Base-by-base conservation (phyloP, 2,797 vertebrate species). In the Intellagama lesueurii region DNA sequence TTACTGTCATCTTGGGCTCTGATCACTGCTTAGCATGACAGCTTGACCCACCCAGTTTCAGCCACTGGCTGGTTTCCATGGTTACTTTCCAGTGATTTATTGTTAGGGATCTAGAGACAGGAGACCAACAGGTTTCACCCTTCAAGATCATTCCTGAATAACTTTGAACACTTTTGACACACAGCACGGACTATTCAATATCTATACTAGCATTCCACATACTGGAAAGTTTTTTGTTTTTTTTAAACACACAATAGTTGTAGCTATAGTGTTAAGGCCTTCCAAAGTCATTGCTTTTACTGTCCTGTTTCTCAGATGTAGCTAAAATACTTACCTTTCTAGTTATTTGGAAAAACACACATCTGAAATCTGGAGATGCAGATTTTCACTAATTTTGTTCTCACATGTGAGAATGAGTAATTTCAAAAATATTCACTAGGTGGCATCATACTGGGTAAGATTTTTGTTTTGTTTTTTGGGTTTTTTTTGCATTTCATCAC, bases 61-160 rank as follows among this genome's bases (percentile, higher is more conserved):
- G 76, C 9, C 26, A 83, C 14, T 80, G 14, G 16, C n/a, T 30
- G 32, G 0, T 0, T 0, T 49, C 84, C 80, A 28, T 84, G 64
- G 87, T 81, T 85, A 83, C 76, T 78, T 72, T 49, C 78, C 89
- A 90, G 72, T 0, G 26, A 76, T 88, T 24, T 40, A 69, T 87
- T 35, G 72, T 12, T 11, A 76, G 32, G 40, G 60, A 68, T 49
- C 30, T n/a, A 78, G 44, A 83, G 73, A 77, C 8, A 89, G 83
- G 69, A 73, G 76, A 32, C n/a, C 44, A 44, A 75, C 24, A 52
- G 49, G 49, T 8, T 82, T 44, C 7, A 4, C 14, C 12, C 84
- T 3, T 35, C 69, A 44, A 78, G 60, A 24, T 28, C 35, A 60
- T 24, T 87, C 68, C 5, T 14, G 49, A 49, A 32, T 56, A 70